Evolutionary conservation across 2,113 vertebrate genomes (phyloP), one percentile per base, ranked within the genome.

Genomic region (Panthera leo): DNA sequence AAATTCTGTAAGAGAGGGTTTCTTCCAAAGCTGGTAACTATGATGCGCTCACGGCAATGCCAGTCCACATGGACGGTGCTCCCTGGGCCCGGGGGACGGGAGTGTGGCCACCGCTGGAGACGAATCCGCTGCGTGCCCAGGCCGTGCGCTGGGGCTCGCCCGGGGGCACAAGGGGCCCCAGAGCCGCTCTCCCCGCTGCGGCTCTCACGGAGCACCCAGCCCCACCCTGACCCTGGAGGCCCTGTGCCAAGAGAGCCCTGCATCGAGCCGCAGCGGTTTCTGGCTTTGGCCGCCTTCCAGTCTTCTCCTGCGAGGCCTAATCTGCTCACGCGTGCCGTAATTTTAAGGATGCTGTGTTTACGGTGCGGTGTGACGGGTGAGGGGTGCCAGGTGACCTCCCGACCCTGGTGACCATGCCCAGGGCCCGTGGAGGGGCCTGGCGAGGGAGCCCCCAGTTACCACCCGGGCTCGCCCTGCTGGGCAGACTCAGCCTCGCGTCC

Each of bases 151-250:
- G 63, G 16, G 67, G 85, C 34, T 6, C 0, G 0, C 82, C 70
- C 5, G 3, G 39, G 29, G 48, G 6, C 0, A 0, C 10, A 0
- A 16, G 75, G 21, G 23, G 7, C 53, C 27, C 7, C 7, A 15
- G 85, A 61, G 16, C 55, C 5, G 9, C 45, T 6, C 19, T 34
- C 3, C 80, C 51, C 2, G 5, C 73, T 9, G 11, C 1, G 14
- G 31, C 39, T 29, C 65, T 42, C 45, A 1, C 0, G 61, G 25
- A 78, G 86, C 34, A 55, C 36, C 87, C 9, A 18, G 67, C 78
- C 27, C 55, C 11, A 34, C 34, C 80, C 39, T 5, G 15, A 31
- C 48, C 10, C 51, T 3, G 15, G 34, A 84, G 1, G 1, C 42
- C 63, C 12, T 39, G 3, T 21, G 73, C 92, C 13, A 0, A 53